These are phyloP conservation scores for Oreotrochilus melanogaster DNA, from an alignment of 2,113 vertebrate genomes.

Conservation along the genomic window DNA sequence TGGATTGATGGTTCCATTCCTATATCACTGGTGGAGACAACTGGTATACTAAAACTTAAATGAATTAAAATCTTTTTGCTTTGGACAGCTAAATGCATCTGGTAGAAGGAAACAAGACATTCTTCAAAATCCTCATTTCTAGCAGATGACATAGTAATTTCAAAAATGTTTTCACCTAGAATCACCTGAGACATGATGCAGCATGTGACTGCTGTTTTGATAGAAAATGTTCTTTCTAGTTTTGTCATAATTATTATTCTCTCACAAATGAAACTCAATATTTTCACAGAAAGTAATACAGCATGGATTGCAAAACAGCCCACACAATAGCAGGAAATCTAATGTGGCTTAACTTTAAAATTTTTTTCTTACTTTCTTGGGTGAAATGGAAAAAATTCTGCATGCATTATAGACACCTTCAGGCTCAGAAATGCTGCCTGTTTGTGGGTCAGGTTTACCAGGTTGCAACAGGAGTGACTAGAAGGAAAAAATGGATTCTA, in stretches of 20 bases:
- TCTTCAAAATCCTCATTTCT: not conserved
- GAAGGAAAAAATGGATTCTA: not conserved
- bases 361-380: not conserved
- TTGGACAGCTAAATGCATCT: not conserved
- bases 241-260: not conserved
- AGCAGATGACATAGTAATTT: not conserved
- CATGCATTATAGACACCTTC: not conserved
- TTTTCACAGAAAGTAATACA: not conserved
- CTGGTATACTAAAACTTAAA: not conserved
- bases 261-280: not conserved
- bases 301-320: not conserved
- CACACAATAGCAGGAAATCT: not conserved
- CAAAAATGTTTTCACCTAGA: not conserved
- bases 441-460: not conserved
- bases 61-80: not conserved
- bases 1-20: not conserved
- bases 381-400: not conserved
- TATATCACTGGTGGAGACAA: not conserved
- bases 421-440: not conserved
- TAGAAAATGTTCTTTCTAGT: not conserved
- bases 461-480: not conserved
- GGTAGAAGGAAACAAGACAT: not conserved
- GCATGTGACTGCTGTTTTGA: not conserved
- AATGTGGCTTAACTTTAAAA: not conserved
- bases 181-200: not conserved